phyloP scores from a whole-genome alignment of 2,888 invertebrate species.

The Brachylomia viminalis region DNA sequence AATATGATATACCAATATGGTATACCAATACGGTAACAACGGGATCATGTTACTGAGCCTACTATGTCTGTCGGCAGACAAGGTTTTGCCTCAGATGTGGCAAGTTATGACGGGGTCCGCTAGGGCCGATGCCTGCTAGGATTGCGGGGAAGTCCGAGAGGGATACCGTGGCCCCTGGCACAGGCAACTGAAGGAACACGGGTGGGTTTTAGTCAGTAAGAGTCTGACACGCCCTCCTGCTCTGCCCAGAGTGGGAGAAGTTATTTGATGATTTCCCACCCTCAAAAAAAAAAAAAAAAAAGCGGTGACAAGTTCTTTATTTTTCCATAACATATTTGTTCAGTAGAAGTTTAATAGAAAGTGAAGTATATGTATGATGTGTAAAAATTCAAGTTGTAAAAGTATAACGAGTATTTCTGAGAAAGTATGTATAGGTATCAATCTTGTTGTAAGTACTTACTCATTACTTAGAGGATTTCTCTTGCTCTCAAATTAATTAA shows the following conservation, averaged over 20 bases:
- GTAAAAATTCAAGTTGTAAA: background rate
- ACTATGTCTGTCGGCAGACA: background rate
- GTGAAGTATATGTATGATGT: background rate
- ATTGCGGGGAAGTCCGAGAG: no score
- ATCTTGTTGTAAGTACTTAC: background rate
- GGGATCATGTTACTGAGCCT: background rate
- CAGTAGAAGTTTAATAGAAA: background rate
- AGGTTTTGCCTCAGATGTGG: background rate
- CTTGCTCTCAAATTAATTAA: conserved; percentile 33
- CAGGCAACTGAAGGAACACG: no score
- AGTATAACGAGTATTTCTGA: background rate
- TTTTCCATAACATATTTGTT: background rate
- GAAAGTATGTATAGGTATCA: background rate
- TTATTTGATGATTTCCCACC: no score
- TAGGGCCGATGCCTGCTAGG: no score
- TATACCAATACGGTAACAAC: no score
- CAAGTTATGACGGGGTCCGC: no score
- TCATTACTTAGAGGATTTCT: conserved; percentile 36
- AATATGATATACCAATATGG: no score
- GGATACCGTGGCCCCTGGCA: no score
- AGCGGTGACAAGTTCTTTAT: background rate
- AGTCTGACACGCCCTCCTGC: no score
- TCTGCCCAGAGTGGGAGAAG: no score
- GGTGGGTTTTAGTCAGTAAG: no score
- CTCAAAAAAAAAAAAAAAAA: no score